Evolutionary conservation across 2,888 invertebrate genomes (phyloP).

Genomic region (Augochlorella aurata): DNA sequence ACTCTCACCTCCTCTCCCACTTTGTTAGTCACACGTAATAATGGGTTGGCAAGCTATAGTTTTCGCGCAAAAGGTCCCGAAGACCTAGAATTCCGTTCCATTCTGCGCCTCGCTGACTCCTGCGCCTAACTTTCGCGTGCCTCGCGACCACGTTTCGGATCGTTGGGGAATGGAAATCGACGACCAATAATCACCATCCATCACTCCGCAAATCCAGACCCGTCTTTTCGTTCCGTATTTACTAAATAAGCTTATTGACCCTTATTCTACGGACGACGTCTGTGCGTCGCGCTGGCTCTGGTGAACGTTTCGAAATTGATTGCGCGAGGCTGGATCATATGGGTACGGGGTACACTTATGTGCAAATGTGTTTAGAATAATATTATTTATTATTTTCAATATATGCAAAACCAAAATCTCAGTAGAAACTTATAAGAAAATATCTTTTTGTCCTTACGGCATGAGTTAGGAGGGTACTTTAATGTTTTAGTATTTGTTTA

Average conservation of each 20-base stretch:
- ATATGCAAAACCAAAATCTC: no score
- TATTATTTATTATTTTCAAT: no score
- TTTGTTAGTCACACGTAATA: conserved; percentile 42
- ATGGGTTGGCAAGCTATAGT: conserved; percentile 36
- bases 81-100: conserved; percentile 37
- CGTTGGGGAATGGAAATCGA: conserved; percentile 21
- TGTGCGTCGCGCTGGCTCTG: neutral
- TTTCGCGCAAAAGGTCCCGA: conserved; percentile 30
- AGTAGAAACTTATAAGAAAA: no score
- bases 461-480: no score
- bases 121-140: conserved; percentile 13
- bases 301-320: neutral
- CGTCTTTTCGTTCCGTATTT: neutral
- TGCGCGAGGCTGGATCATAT: neutral
- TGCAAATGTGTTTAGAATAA: no score
- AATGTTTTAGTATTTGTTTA: no score
- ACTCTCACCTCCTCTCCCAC: conserved; percentile 8
- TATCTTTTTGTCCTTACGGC: no score
- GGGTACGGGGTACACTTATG: neutral
- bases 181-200: neutral
- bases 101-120: conserved; percentile 26
- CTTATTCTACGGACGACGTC: neutral
- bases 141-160: conserved; percentile 7
- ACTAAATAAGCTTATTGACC: neutral
- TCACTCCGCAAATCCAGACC: neutral